Base-by-base conservation (phyloP, 2,888 invertebrate genomes). In the Pediacus dermestoides region DNA sequence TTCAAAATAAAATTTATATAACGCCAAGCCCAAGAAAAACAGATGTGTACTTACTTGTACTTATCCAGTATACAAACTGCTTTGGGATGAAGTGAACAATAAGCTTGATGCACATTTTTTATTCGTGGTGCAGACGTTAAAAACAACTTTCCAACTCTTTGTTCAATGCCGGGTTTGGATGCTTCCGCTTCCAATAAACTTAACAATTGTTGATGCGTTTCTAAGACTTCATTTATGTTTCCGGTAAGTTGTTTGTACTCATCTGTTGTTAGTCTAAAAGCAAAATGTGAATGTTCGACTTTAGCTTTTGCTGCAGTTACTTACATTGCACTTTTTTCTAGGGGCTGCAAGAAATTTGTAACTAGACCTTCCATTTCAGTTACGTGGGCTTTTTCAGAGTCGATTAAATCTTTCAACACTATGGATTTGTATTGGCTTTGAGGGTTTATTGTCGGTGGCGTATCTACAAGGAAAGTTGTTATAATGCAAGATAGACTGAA, bases 41-140 rank as follows among this genome's bases (percentile, higher is more conserved):
- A n/a, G n/a, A n/a, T n/a, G n/a, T n/a, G n/a, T n/a, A n/a, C n/a
- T 74, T 71, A 94, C 93, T 88, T 91, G 67, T 88, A 88, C 67
- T 88, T 88, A 68, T 94, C 94, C 54, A 99, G 76, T 55, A 96
- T 82, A 63, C 88, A 88, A 30, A 94, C 94, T 48, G 95, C 95
- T 68, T 83, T 81, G 1, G 97, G 97, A 76, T 99, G 97, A 51
- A 90, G 83, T 38, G 85, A 80, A 70, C 96, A 96, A 68, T 97
- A 99, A 8, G 77, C 75, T 60, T 85, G 83, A 67, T 96, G 92
- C 7, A 92, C 83, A 50, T 76, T 73, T 70, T 94, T 92, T 52
- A 91, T 78, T 61, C 79, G 77, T 11, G 88, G 82, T 2, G 90
- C 90, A 71, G 85, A 82, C 41, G 84, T 85, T 42, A 99, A 71